Percentiles rank a stretch among this genome's conserved stretches.
These are phyloP conservation scores for Musca domestica DNA, from an alignment of 1,140 invertebrate species.

Conservation along the genomic window DNA sequence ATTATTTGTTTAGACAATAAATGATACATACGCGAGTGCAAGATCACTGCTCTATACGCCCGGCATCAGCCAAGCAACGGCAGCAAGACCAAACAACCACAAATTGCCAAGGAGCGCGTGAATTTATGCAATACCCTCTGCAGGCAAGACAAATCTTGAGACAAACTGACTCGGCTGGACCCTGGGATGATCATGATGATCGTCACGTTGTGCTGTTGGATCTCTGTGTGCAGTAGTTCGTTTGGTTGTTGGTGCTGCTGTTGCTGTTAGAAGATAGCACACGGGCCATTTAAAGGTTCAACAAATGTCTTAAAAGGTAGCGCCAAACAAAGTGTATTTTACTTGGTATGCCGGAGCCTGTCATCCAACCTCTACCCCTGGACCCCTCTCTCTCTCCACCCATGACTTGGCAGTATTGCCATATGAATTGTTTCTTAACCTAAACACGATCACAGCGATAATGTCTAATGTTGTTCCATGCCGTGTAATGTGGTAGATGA, in stretches of 20 bases:
- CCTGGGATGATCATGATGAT: neutral
- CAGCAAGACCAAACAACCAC: too few relatives aligned
- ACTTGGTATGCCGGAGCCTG: neutral
- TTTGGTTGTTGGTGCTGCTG: neutral
- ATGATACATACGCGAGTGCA: too few relatives aligned
- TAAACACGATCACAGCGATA: conserved; percentile 13
- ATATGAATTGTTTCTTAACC: conserved; percentile 2
- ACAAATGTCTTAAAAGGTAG: conserved; percentile 12
- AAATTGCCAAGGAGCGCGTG: conserved; percentile 18
- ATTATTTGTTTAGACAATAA: conserved; percentile 27
- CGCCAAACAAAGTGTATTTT: conserved; percentile 18
- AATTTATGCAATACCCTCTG: conserved; percentile 23
- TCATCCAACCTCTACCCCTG: too few relatives aligned
- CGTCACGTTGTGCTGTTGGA: neutral
- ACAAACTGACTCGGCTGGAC: neutral
- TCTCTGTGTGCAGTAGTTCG: neutral
- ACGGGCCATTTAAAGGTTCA: conserved; percentile 18
- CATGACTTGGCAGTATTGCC: too few relatives aligned
- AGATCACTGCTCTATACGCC: too few relatives aligned
- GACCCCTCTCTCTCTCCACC: too few relatives aligned
- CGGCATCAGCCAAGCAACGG: too few relatives aligned
- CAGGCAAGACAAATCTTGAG: neutral
- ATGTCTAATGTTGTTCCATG: neutral
- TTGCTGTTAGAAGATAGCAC: neutral
- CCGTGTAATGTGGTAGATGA: neutral